A percentile compares a stretch with the other conserved stretches of the same genome.
Evolutionary conservation across 1,140 invertebrate genomes (phyloP).

Genomic region (Rhyzopertha dominica): DNA sequence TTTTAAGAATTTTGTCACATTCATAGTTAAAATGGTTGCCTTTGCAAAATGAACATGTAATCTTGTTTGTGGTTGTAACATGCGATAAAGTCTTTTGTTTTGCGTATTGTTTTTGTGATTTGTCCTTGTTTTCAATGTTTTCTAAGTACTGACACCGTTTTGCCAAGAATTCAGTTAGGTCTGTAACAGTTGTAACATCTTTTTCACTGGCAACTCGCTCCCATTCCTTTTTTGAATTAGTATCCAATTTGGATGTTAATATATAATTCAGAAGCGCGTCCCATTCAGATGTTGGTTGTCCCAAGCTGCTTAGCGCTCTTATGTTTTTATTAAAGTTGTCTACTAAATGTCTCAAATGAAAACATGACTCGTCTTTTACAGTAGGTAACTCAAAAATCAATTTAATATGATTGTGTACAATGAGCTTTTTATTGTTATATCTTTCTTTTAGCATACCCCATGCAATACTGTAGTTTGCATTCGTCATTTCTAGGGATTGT

Average conservation of each 20-base stretch:
- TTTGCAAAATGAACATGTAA: conserved; percentile 13
- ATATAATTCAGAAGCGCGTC: conserved; percentile 2
- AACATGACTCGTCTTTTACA: background rate
- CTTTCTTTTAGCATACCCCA: background rate
- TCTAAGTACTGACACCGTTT: conserved; percentile 7
- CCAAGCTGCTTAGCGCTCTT: background rate
- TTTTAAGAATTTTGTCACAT: conserved; percentile 9
- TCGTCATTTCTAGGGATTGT: background rate
- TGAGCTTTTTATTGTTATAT: conserved; percentile 1
- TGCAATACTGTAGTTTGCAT: conserved; percentile 2
- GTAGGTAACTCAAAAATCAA: background rate
- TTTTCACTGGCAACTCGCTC: conserved; percentile 1
- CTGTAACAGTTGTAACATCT: background rate
- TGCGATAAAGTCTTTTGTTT: background rate
- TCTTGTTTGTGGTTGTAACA: too few relatives aligned
- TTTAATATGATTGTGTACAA: conserved; percentile 4
- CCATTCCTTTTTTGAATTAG: background rate
- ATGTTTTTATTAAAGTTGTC: background rate
- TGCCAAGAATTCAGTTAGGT: conserved; percentile 5
- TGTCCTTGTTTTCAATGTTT: background rate
- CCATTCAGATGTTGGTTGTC: background rate
- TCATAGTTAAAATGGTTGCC: conserved; percentile 14
- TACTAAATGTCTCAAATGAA: background rate
- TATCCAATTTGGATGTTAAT: conserved; percentile 1
- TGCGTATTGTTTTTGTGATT: background rate